Evolutionary conservation across 2,888 invertebrate genomes (phyloP), one percentile per base, ranked within the genome.

Genomic region (Cephus nigrinus): DNA sequence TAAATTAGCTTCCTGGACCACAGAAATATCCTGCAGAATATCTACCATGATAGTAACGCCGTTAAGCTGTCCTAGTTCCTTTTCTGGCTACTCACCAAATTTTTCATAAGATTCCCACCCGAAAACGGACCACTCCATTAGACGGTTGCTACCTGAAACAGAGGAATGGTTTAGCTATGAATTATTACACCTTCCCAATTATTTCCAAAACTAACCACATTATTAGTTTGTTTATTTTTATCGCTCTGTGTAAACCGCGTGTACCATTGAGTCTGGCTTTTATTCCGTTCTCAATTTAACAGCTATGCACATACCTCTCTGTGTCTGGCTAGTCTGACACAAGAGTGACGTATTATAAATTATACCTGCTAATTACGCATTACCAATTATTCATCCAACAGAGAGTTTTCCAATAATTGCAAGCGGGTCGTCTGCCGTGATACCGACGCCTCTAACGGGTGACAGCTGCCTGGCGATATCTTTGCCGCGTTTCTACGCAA

Each of bases 71-170:
- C 55, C 55, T 55, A 15, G 23, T 55, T 23, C 55, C 55, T 55
- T 23, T 23, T 23, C 55, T 55, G 55, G 55, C 55, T 55, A 80
- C 83, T 85, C 80, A 84, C 84, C 86, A 69, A 80, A 84, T 82
- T 82, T 86, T 79, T 86, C 85, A 83, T 85, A 79, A 83, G 81
- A 79, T 80, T 85, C 82, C 78, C 75, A 69, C 76, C 76, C 75
- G 75, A 35, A 78, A 72, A 73, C 55, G 80, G 80, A 69, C 78
- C 81, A 76, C 80, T 81, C 84, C 82, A 84, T 83, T 80, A 84
- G 83, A 80, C 36, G 74, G 31, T 72, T 68, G 77, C 35, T 35
- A 80, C 68, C 86, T 85, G 84, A 5, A 84, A 85, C 83, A 83
- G 68, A 80, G 75, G 76, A 74, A 33, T 55, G n/a, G 55, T 55